Evolutionary conservation across 2,797 vertebrate genomes (phyloP).

Genomic region (Spheniscus humboldti): DNA sequence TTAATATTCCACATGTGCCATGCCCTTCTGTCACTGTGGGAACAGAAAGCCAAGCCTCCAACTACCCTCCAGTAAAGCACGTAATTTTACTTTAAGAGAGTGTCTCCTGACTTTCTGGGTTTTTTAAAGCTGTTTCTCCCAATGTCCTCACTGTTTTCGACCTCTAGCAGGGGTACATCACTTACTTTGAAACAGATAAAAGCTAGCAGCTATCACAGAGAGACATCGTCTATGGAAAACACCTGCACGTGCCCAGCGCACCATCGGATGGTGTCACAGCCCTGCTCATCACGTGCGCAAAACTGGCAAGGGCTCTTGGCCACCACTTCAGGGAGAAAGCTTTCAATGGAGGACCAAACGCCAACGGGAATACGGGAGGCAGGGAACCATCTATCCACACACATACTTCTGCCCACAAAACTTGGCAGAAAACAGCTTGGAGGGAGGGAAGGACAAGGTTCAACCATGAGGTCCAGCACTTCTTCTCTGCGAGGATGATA

Average conservation of each 20-base stretch:
- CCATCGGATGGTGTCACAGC: neutral
- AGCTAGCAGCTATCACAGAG: neutral
- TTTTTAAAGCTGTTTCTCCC: neutral
- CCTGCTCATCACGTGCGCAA: accelerated
- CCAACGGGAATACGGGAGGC: neutral
- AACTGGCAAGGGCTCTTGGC: neutral
- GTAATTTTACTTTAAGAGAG: neutral
- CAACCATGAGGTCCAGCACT: neutral
- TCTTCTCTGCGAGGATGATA: accelerated
- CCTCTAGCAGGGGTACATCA: neutral
- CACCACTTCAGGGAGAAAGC: neutral
- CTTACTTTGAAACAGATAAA: neutral
- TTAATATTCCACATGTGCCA: neutral
- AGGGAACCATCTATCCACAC: neutral
- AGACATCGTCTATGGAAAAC: neutral
- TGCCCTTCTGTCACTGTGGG: neutral
- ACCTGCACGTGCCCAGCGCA: neutral
- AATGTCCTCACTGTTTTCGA: neutral
- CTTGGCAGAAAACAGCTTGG: neutral
- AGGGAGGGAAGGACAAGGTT: neutral
- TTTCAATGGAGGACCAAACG: neutral
- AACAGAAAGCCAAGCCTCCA: neutral
- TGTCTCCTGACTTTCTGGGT: neutral
- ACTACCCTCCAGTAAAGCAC: neutral
- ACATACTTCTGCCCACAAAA: neutral